phyloP scores from a whole-genome alignment of 2,888 invertebrate genomes.

The Junonia oenone region DNA sequence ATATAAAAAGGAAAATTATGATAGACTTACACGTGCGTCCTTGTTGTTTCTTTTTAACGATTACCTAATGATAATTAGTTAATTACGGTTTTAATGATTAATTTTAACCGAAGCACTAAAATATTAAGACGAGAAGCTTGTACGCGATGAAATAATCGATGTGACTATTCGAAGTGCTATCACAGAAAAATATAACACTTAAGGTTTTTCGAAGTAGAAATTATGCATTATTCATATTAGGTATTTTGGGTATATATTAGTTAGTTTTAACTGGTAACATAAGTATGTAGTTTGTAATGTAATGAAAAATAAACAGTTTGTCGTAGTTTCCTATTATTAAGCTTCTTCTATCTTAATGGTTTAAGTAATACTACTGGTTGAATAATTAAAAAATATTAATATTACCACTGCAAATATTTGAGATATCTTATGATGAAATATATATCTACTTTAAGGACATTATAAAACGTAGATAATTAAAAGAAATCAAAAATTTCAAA shows the following conservation, averaged over 20 bases:
- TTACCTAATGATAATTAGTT: constrained; percentile 80
- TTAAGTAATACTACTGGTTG: constrained; percentile 79
- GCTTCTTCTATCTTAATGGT: constrained; percentile 79
- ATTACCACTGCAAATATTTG: constrained; percentile 81
- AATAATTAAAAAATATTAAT: constrained; percentile 77
- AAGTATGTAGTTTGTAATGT: constrained; percentile 79
- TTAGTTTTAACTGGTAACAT: constrained; percentile 78
- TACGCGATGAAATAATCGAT: constrained; percentile 67
- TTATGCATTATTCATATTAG: constrained; percentile 79
- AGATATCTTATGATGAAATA: constrained; percentile 81
- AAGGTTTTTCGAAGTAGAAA: constrained; percentile 75
- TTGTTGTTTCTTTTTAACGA: constrained; percentile 64
- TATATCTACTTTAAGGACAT: constrained; percentile 81
- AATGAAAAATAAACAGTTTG: constrained; percentile 74
- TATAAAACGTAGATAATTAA: constrained; percentile 81
- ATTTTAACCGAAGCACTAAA: constrained; percentile 74
- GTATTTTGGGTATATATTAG: constrained; percentile 80
- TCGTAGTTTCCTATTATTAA: constrained; percentile 79
- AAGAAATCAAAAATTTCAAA: constrained; percentile 80
- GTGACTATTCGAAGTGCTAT: constrained; percentile 71
- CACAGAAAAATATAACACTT: constrained; percentile 59
- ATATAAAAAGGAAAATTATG: constrained; percentile 79
- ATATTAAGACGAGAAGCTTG: constrained; percentile 71
- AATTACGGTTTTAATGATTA: constrained; percentile 80
- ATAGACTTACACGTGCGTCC: constrained; percentile 75